Conservation (phyloP, 2,113 vertebrate species). For the Suncus etruscus region DNA sequence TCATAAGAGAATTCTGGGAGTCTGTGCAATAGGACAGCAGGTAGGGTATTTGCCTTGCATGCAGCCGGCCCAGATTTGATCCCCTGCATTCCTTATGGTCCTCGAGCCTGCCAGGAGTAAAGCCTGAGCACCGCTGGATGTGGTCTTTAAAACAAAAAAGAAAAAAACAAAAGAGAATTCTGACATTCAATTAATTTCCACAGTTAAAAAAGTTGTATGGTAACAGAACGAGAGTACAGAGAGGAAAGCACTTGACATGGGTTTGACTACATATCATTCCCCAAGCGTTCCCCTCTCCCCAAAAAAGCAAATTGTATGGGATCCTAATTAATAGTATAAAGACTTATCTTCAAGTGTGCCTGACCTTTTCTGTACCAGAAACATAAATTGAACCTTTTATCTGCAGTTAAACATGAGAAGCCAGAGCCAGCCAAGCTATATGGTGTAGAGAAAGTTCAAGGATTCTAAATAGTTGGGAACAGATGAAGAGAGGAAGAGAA, state of each 20-base stretch:
- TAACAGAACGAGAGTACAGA: too few species aligned
- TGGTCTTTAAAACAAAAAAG: too few species aligned
- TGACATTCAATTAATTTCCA: neutral
- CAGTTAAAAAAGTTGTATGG: neutral
- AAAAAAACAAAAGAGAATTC: neutral
- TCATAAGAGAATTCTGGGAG: neutral
- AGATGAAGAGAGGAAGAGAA: neutral
- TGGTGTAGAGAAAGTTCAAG: neutral
- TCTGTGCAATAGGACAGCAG: too few species aligned
- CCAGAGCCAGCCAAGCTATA: neutral
- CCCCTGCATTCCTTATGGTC: too few species aligned
- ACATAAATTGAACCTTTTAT: neutral
- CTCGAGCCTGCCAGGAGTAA: too few species aligned
- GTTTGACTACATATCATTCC: too few species aligned
- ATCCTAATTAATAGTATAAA: neutral
- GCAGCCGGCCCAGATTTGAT: too few species aligned
- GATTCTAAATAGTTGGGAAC: neutral
- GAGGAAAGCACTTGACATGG: too few species aligned
- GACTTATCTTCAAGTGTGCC: neutral
- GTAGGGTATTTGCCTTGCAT: too few species aligned
- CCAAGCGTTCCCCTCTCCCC: too few species aligned
- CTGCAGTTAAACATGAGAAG: neutral
- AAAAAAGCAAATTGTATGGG: too few species aligned
- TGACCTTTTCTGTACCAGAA: conserved; percentile 5
- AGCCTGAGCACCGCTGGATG: too few species aligned